phyloP scores from a whole-genome alignment of 2,888 invertebrate species.

The Eupeodes latifasciatus region DNA sequence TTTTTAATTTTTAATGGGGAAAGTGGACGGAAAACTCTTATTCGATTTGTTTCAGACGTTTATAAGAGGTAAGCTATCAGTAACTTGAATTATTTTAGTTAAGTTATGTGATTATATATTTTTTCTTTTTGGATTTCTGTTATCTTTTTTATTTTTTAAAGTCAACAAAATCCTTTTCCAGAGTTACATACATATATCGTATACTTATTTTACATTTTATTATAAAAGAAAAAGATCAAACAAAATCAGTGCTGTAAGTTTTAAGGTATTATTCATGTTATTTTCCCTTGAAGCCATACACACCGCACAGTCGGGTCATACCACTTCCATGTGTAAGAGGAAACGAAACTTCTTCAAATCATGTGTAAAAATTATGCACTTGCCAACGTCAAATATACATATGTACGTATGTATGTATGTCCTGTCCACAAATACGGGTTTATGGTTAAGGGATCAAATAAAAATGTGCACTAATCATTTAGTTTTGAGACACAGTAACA shows the following conservation, averaged over 20 bases:
- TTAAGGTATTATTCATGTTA: background rate
- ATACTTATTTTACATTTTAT: too few relatives aligned
- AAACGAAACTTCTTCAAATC: background rate
- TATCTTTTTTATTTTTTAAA: too few relatives aligned
- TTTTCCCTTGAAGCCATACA: conserved; percentile 3
- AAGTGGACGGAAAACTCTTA: too few relatives aligned
- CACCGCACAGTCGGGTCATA: background rate
- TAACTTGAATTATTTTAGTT: too few relatives aligned
- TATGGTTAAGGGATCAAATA: background rate
- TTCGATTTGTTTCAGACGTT: too few relatives aligned
- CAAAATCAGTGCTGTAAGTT: background rate
- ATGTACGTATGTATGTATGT: background rate
- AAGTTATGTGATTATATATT: too few relatives aligned
- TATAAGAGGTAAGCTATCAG: too few relatives aligned
- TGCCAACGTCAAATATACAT: background rate
- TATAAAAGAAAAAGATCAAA: background rate
- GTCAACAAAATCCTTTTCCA: too few relatives aligned
- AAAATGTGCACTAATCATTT: background rate
- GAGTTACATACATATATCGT: too few relatives aligned
- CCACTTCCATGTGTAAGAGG: conserved; percentile 8
- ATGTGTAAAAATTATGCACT: background rate
- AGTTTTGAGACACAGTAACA: conserved; percentile 28
- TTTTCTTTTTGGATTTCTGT: too few relatives aligned
- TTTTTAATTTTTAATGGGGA: too few relatives aligned
- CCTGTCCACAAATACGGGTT: background rate